Percentiles rank a stretch among this genome's conserved stretches.
phyloP scores from a whole-genome alignment of 2,113 vertebrate genomes.

The Mesocricetus auratus region DNA sequence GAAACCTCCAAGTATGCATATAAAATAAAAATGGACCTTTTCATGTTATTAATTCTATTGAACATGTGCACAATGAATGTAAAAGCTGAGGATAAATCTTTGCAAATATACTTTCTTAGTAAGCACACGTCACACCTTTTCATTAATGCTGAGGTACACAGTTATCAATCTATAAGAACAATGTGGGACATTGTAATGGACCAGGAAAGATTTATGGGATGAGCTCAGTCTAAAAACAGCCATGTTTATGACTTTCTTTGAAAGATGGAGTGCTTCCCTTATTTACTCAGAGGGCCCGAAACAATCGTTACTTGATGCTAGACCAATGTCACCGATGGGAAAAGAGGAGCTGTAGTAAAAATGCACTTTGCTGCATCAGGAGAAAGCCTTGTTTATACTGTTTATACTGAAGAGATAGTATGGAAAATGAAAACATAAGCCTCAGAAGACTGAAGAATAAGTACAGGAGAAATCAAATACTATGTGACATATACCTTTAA shows the following conservation, averaged over 20 bases:
- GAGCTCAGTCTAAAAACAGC: slow-evolving; percentile 71
- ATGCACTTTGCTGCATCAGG: slow-evolving; percentile 67
- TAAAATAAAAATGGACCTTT: slow-evolving; percentile 6
- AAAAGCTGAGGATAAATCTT: slow-evolving; percentile 28
- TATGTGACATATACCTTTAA: neutral
- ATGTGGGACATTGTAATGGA: slow-evolving; percentile 35
- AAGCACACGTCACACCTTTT: neutral
- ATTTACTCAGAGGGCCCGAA: slow-evolving; percentile 71
- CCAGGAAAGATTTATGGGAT: slow-evolving; percentile 73
- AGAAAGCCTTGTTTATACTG: slow-evolving; percentile 61
- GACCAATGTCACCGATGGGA: slow-evolving; percentile 42
- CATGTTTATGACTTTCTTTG: slow-evolving; percentile 75
- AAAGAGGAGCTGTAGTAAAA: slow-evolving; percentile 65
- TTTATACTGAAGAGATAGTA: slow-evolving; percentile 59
- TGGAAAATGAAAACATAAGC: slow-evolving; percentile 66
- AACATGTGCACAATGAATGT: slow-evolving; percentile 22
- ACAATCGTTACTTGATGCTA: neutral
- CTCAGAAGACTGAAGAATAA: slow-evolving; percentile 49
- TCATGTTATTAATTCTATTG: neutral
- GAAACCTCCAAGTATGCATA: neutral
- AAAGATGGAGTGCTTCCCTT: slow-evolving; percentile 65
- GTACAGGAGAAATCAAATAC: slow-evolving; percentile 35
- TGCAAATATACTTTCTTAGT: slow-evolving; percentile 57
- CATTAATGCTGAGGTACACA: neutral
- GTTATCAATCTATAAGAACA: slow-evolving; percentile 61